Evolutionary conservation across 2,113 vertebrate species (phyloP), one percentile per base, ranked within the genome.

Genomic region (Nothobranchius furzeri): DNA sequence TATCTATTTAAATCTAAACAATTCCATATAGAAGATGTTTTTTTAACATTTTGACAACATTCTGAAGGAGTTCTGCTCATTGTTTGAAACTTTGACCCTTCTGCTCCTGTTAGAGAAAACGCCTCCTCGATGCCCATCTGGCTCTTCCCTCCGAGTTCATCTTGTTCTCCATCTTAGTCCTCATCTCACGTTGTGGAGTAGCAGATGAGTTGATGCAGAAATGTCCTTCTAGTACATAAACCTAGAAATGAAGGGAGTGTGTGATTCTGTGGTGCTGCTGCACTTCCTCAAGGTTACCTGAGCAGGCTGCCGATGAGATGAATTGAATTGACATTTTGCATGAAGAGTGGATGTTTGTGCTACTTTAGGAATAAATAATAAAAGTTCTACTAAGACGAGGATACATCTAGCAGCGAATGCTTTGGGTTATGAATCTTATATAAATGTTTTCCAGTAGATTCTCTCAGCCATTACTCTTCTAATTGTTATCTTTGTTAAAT

Each of bases 101-200:
- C 30, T 30, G 59, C 9, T 67, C 50, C 59, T 61, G 35, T 56
- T 65, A 57, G 70, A 57, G 17, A 25, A 47, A 42, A 57, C 37
- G 17, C 5, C 17, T 69, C 49, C 70, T 69, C 57, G 54, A 74
- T 69, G 69, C 75, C 65, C 64, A 15, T 66, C 57, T 64, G 59
- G 30, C 54, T 60, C 46, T 35, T 67, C 52, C 65, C 57, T 48
- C 43, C 12, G 20, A 73, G 45, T 71, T 75, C 17, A 40, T 59
- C 71, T 50, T 10, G 7, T 64, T 49, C 45, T 68, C 42, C 35
- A 35, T 68, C 64, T 71, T 67, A 58, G 43, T 73, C 58, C 49
- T 17, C 54, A 20, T 12, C 61, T 72, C 79, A 66, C 49, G 67
- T 51, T 42, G 25, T 43, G 58, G 42, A 64, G 75, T 15, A 69